Percentiles rank a stretch among this genome's conserved stretches.
These are phyloP conservation scores for Malacoraja senta DNA, from an alignment of 2,797 vertebrate species.

Conservation along the genomic window DNA sequence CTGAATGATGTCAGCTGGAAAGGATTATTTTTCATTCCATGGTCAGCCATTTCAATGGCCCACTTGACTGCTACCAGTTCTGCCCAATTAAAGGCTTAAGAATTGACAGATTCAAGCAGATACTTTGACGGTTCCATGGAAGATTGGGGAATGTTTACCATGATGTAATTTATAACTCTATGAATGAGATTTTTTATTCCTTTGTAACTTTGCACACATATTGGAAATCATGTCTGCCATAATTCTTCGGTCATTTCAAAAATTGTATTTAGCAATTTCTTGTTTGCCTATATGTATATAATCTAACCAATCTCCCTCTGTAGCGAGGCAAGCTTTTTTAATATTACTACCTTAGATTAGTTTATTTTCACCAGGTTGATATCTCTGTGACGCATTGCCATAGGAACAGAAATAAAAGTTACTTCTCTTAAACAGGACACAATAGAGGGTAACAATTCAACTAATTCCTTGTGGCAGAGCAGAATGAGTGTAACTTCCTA, in stretches of 20 bases:
- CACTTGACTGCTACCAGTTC: not conserved
- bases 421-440: not conserved
- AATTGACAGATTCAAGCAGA: not conserved
- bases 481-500: not conserved
- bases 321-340: not conserved
- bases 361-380: not conserved
- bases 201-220: not conserved
- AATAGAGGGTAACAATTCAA: not conserved
- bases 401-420: constrained; percentile 13
- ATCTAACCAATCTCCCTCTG: not conserved
- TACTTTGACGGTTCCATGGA: no score
- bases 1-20: not conserved
- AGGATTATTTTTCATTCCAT: not conserved
- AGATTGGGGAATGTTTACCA: not conserved
- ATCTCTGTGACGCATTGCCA: not conserved
- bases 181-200: not conserved
- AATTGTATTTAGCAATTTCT: not conserved
- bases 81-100: not conserved
- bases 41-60: not conserved
- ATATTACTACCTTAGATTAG: not conserved
- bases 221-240: not conserved
- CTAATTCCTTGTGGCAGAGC: not conserved
- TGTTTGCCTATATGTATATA: not conserved
- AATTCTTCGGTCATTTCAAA: not conserved
- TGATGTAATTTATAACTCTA: not conserved